phyloP scores from a whole-genome alignment of 2,888 invertebrate genomes.

The Hypomecis punctinalis region DNA sequence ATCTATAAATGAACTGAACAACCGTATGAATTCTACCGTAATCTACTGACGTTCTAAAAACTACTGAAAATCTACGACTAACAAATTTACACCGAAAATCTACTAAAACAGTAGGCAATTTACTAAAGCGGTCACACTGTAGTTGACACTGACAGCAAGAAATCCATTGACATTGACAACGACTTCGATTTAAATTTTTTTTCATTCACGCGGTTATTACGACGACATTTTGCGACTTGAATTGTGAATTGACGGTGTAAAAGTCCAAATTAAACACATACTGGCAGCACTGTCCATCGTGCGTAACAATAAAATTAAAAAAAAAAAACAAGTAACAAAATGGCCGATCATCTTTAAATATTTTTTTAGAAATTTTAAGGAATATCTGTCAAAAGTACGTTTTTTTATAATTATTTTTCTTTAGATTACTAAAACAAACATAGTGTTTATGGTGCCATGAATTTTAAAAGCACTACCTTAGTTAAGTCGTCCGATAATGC shows the following conservation, averaged over 20 bases:
- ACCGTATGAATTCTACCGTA: too few species aligned
- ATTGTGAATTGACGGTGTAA: neutral
- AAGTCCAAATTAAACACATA: neutral
- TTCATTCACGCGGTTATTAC: too few species aligned
- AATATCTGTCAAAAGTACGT: conserved; percentile 56
- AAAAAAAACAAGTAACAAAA: conserved; percentile 65
- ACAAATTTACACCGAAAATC: too few species aligned
- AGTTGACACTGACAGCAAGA: neutral
- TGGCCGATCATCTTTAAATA: conserved; percentile 64
- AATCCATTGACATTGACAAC: neutral
- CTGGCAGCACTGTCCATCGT: neutral
- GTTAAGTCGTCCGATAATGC: conserved; percentile 11
- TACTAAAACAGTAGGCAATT: too few species aligned
- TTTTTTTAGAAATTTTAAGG: conserved; percentile 60
- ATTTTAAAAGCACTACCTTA: neutral
- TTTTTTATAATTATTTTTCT: conserved; percentile 34
- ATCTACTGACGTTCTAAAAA: too few species aligned
- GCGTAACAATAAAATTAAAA: conserved; percentile 26
- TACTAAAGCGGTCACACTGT: too few species aligned
- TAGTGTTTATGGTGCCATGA: neutral
- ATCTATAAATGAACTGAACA: too few species aligned
- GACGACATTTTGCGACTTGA: neutral
- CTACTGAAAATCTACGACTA: too few species aligned
- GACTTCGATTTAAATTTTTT: too few species aligned
- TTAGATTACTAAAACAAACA: conserved; percentile 14